These are phyloP conservation scores for Amblyjoppa proteus DNA, from an alignment of 2,888 invertebrate genomes.

Conservation along the genomic window DNA sequence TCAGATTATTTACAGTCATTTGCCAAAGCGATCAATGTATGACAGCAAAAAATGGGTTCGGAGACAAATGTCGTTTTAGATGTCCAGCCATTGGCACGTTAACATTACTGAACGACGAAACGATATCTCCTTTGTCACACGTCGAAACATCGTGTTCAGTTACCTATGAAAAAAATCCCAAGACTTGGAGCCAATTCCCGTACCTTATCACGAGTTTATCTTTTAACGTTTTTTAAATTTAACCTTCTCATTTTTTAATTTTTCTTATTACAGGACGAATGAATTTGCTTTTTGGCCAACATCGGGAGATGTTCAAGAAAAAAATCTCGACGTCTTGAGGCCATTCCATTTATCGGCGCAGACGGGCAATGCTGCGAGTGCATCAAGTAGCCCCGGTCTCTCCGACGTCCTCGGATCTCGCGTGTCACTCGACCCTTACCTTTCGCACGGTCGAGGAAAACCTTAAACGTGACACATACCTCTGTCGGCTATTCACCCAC, in stretches of 20 bases:
- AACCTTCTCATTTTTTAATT: neutral
- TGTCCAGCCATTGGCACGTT: too few relatives aligned
- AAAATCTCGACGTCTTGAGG: neutral
- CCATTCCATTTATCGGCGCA: neutral
- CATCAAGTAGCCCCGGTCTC: neutral
- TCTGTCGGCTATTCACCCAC: constrained; percentile 9
- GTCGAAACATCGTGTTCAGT: neutral
- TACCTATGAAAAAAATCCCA: neutral
- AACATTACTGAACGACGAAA: neutral
- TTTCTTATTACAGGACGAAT: neutral
- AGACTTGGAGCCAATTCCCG: neutral
- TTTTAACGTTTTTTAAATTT: neutral
- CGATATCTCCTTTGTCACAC: neutral
- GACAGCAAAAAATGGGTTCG: too few relatives aligned
- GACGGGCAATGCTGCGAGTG: neutral
- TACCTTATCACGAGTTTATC: too few relatives aligned
- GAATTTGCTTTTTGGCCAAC: neutral
- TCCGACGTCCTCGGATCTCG: constrained; percentile 10
- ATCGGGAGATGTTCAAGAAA: too few relatives aligned
- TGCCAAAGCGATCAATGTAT: neutral
- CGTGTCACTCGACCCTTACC: constrained; percentile 27
- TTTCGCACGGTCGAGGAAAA: constrained; percentile 18
- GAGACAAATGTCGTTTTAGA: too few relatives aligned
- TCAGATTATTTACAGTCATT: neutral
- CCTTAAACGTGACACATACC: constrained; percentile 14